These are phyloP conservation scores for Octodonta nipae DNA, from an alignment of 2,888 invertebrate species.

Conservation along the genomic window DNA sequence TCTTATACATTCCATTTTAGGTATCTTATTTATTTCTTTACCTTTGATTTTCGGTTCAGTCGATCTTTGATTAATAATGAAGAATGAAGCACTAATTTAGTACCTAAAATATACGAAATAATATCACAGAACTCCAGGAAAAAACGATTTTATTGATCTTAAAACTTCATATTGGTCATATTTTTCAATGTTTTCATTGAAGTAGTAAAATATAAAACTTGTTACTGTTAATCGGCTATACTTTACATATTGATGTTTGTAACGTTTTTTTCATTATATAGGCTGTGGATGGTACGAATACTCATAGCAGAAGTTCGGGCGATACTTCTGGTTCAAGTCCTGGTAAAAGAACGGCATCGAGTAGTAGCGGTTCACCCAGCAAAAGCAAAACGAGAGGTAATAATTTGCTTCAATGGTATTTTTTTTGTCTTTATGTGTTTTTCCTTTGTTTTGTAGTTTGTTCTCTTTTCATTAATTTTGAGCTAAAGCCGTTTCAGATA, in stretches of 20 bases:
- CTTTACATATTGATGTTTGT: background rate
- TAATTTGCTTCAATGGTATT: conserved; percentile 4
- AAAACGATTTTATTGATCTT: too few relatives aligned
- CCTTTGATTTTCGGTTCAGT: too few relatives aligned
- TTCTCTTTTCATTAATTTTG: conserved; percentile 22
- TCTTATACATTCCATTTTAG: too few relatives aligned
- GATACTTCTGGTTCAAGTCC: conserved; percentile 75
- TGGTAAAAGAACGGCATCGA: conserved; percentile 52
- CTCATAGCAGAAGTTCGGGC: conserved; percentile 75
- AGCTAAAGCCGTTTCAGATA: conserved; percentile 53
- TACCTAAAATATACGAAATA: too few relatives aligned
- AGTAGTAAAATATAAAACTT: background rate
- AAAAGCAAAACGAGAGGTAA: conserved; percentile 71
- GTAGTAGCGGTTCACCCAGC: conserved; percentile 66
- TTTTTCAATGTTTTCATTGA: too few relatives aligned
- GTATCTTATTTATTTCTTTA: too few relatives aligned
- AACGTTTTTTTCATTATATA: conserved; percentile 12
- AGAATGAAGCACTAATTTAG: too few relatives aligned
- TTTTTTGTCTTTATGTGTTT: conserved; percentile 11
- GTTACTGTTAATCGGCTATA: background rate
- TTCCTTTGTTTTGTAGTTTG: conserved; percentile 15
- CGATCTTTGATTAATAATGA: too few relatives aligned
- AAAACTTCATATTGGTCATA: too few relatives aligned
- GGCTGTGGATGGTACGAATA: conserved; percentile 38
- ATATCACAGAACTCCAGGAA: too few relatives aligned